phyloP scores from a whole-genome alignment of 1,140 invertebrate genomes.

The Panonychus citri region DNA sequence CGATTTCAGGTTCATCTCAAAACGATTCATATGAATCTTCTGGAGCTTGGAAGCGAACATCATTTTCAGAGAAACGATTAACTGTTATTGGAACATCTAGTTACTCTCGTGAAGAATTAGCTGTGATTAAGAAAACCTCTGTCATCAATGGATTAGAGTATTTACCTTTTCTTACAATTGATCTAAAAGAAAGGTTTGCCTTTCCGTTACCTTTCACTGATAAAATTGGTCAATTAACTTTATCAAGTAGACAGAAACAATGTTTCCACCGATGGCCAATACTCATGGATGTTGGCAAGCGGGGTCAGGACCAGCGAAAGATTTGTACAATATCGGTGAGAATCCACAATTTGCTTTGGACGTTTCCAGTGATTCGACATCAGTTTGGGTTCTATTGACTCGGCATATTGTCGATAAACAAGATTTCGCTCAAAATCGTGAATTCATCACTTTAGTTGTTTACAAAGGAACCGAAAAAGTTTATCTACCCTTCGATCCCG shows the following conservation, averaged over 20 bases:
- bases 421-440: slow-evolving; percentile 82
- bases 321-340: slow-evolving; percentile 72
- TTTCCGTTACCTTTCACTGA: slow-evolving; percentile 35
- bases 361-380: slow-evolving; percentile 31
- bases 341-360: slow-evolving; percentile 79
- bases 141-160: slow-evolving; percentile 72
- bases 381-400: slow-evolving; percentile 83
- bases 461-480: slow-evolving; percentile 69
- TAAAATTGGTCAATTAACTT: slow-evolving; percentile 39
- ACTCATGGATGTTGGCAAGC: slow-evolving; percentile 79
- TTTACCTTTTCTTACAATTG: slow-evolving; percentile 72
- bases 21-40: too few relatives aligned
- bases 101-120: slow-evolving; percentile 66
- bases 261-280: slow-evolving; percentile 53
- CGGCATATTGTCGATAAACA: slow-evolving; percentile 79
- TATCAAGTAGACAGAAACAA: slow-evolving; percentile 62
- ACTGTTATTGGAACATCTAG: slow-evolving; percentile 30
- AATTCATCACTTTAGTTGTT: slow-evolving; percentile 84
- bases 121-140: slow-evolving; percentile 51
- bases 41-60: too few relatives aligned
- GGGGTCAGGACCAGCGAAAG: slow-evolving; percentile 62
- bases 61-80: background rate
- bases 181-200: slow-evolving; percentile 51
- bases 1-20: too few relatives aligned
- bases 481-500: slow-evolving; percentile 75